phyloP scores from a whole-genome alignment of 2,797 vertebrate species.

The Helostoma temminkii region DNA sequence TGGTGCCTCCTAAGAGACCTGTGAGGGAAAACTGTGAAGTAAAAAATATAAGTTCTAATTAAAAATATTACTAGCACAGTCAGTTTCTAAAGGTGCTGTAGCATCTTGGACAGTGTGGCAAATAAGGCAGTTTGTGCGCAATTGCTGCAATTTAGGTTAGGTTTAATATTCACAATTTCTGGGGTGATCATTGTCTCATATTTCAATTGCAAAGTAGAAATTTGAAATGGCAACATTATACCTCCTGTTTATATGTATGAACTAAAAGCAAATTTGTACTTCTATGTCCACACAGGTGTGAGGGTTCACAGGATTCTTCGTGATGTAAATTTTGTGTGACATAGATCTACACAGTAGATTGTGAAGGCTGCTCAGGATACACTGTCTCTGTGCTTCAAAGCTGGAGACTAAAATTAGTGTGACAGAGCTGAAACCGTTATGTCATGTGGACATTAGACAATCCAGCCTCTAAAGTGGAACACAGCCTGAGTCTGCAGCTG shows the following conservation, averaged over 20 bases:
- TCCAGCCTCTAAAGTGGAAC: background rate
- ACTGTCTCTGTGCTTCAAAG: background rate
- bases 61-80: background rate
- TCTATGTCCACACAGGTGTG: background rate
- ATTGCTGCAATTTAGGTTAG: no score
- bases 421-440: background rate
- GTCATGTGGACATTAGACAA: background rate
- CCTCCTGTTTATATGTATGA: background rate
- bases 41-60: constrained; percentile 12
- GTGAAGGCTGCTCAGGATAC: background rate
- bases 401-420: background rate
- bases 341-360: background rate
- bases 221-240: background rate
- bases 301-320: background rate
- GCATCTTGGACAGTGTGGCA: no score
- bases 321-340: background rate
- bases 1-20: no score
- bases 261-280: no score
- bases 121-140: no score
- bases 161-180: no score
- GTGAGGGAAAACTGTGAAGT: background rate
- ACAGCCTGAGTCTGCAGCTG: background rate
- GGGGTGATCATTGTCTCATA: no score
- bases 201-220: no score
- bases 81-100: no score